phyloP scores from a whole-genome alignment of 2,797 vertebrate genomes.

The Pygocentrus nattereri region DNA sequence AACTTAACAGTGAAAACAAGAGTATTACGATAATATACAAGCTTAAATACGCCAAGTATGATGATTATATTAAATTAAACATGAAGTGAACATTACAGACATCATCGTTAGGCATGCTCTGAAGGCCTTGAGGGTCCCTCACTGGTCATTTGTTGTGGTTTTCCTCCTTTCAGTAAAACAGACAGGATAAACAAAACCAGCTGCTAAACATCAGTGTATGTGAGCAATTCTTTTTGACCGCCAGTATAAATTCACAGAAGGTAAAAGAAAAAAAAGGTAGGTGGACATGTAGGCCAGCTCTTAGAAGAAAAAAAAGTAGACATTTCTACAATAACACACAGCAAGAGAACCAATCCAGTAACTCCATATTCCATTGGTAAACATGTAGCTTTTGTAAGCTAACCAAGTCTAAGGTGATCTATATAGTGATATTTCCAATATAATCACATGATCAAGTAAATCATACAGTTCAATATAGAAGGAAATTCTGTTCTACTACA shows the following conservation, averaged over 20 bases:
- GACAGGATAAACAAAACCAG: neutral
- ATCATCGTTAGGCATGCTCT: too few species aligned
- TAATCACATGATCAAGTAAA: slow-evolving; percentile 55
- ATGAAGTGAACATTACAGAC: too few species aligned
- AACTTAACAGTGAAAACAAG: too few species aligned
- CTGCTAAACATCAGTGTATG: neutral
- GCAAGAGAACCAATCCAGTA: slow-evolving; percentile 46
- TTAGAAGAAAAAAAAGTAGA: neutral
- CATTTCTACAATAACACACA: slow-evolving; percentile 26
- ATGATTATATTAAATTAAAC: too few species aligned
- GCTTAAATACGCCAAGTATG: too few species aligned
- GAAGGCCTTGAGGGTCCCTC: too few species aligned
- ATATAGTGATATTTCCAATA: slow-evolving; percentile 45
- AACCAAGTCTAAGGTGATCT: slow-evolving; percentile 39
- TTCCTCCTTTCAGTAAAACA: too few species aligned
- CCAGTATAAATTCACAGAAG: neutral
- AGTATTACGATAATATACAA: too few species aligned
- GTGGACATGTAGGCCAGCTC: neutral
- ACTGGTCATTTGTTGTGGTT: too few species aligned
- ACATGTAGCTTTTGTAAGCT: slow-evolving; percentile 32
- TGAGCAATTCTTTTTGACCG: too few species aligned
- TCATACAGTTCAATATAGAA: slow-evolving; percentile 43
- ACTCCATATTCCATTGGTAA: slow-evolving; percentile 40
- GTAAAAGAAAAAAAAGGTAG: too few species aligned
- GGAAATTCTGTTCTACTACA: slow-evolving; percentile 46